Evolutionary conservation across 2,797 vertebrate species (phyloP), one percentile per base, ranked within the genome.

Genomic region (Acanthurus leucopareius): DNA sequence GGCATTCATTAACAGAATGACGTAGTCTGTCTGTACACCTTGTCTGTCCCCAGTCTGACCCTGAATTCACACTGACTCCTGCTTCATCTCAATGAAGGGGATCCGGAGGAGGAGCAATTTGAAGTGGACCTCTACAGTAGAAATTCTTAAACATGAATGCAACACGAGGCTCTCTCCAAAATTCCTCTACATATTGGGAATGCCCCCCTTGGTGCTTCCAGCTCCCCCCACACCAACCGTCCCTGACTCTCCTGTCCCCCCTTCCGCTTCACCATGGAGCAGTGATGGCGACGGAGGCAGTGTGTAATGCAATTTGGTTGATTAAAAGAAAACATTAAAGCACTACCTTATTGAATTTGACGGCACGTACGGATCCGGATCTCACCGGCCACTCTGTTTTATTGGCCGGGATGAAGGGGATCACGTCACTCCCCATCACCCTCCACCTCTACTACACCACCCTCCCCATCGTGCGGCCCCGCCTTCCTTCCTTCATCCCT

Each of bases 261-360:
- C 40, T 68, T 77, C 68, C 73, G 78, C 74, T 80, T 58, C 15
- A 22, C 75, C 6, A 19, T 59, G 61, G 87, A 89, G 89, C 91
- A 84, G 28, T 32, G 28, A 32, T 89, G 47, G 6, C 51, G 45
- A 86, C 82, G 87, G 76, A 86, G 84, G 86, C 92, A 87, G 88
- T 93, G 91, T 92, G 92, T 96, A 96, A 96, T 96, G 95, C 94
- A 95, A 96, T 96, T 96, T 96, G 94, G 94, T 96, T 96, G 95
- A 96, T 96, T 96, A 96, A 96, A 96, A 95, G 94, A 95, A 96
- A 96, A 96, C 96, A 96, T 95, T 96, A 95, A 95, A 95, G 95
- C 94, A 92, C 89, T 92, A 94, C 94, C 95, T 95, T 95, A 96
- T 96, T 96, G 94, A 96, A 94, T 96, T 95, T 96, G 95, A 96